Base-by-base conservation (phyloP, 64 coral and sea anemone genomes). In the Hydrozoanthus tunicans region DNA sequence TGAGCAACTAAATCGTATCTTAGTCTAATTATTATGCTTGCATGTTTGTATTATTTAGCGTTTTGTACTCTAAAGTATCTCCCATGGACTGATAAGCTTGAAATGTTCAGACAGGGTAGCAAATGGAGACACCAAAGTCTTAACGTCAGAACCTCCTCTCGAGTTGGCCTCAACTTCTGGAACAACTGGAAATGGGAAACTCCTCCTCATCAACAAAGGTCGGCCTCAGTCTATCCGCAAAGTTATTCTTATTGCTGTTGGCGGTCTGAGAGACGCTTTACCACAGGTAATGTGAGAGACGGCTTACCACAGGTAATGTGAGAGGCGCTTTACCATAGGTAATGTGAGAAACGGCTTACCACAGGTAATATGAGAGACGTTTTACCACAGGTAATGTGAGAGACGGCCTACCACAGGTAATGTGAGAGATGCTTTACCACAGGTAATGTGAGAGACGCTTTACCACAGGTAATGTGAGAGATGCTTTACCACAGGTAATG, bases 131-230 rank as follows among this genome's bases (percentile, higher is more conserved):
- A 23, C 61, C 10, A 85, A 85, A 4, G 14, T 85, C 13, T 9
- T 85, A 64, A 85, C 82, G 9, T 85, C 82, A 85, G 15, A 23
- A 85, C 8, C 62, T 12, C 82, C 82, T 55, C 5, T 20, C 4
- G 62, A 69, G 27, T 26, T 85, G 23, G 82, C 61, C 32, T 85
- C 82, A 68, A 85, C 62, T 27, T 85, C 82, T 69, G 82, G 82
- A 67, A 85, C 82, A 51, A 85, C 82, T 67, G 82, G 82, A 25
- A 43, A 69, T 64, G 70, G 63, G 4, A 85, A 85, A 52, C 59
- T 85, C 12, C 25, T 85, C 56, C 25, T 85, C 13, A 14, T 85
- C 3, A 51, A 27, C 20, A 85, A 69, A 55, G 64, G 53, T 67
- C 61, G 62, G 6, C 3, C 5, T 14, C 43, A 13, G 0, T 17